Evolutionary conservation across 2,888 invertebrate genomes (phyloP), one percentile per base, ranked within the genome.

Genomic region (Sinohyriopsis cumingii): DNA sequence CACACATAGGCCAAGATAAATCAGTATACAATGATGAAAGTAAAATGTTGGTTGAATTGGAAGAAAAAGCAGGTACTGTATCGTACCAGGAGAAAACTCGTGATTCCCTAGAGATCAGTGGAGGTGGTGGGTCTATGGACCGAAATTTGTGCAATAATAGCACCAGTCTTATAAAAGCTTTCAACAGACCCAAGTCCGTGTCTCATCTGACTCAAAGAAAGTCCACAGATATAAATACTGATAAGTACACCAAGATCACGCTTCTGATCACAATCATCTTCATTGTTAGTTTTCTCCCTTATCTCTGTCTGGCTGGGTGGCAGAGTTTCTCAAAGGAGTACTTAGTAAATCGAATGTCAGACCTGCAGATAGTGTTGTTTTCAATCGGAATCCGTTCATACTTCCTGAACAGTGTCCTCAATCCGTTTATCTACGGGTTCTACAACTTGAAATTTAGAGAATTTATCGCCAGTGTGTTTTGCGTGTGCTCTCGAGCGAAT

Each of bases 221-320:
- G 15, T 45, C 45, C 45, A 45, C 3, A 12, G 77, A 77, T 45
- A 71, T 73, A 7, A 74, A 75, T 59, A 72, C 77, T 12, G 60
- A 75, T 1, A 79, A 77, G 61, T 81, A 81, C 61, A 81, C 81
- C 4, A 55, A 77, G 20, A 75, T 81, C 3, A 73, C 67, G 65
- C 55, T 76, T n/a, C 70, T 68, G 7, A 76, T 76, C 25, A 69
- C 73, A 18, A 25, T 71, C n/a, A 71, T 71, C n/a, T 76, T 76
- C 45, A 57, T 76, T 25, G 24, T 76, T 2, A 76, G 76, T 61
- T 76, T 69, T 56, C 54, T 76, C n/a, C 76, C 76, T 7, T 76
- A 76, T 64, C 60, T 76, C 25, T 61, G 62, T 6, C 69, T 76
- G n/a, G n/a, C n/a, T n/a, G n/a, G n/a, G n/a, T n/a, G n/a, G n/a